These are phyloP conservation scores for Crotalus viridis DNA, from an alignment of 2,113 vertebrate species.

Conservation along the genomic window DNA sequence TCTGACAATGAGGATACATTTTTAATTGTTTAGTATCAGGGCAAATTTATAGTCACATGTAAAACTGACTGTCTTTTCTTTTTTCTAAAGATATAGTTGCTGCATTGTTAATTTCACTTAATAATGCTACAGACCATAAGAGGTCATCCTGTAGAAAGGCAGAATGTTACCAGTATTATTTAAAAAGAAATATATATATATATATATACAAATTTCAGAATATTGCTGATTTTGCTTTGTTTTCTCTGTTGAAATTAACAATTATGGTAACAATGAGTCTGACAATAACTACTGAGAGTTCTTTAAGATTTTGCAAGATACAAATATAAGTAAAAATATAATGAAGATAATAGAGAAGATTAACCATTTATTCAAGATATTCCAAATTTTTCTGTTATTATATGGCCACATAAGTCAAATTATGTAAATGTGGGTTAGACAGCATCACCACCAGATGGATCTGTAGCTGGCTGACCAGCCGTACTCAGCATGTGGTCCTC, in stretches of 20 bases:
- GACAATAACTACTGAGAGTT: background rate
- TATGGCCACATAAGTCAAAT: background rate
- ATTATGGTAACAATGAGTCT: background rate
- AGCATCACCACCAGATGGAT: too few species aligned
- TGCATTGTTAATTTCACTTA: background rate
- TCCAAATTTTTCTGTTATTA: background rate
- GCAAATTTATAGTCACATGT: conserved; percentile 46
- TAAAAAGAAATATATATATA: background rate
- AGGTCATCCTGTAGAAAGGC: background rate
- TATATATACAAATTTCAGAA: background rate
- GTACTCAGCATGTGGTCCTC: too few species aligned
- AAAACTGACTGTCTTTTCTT: conserved; percentile 25
- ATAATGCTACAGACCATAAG: background rate
- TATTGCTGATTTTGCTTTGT: background rate
- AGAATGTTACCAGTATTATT: background rate
- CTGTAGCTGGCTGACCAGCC: too few species aligned
- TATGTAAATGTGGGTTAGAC: background rate
- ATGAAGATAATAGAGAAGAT: background rate
- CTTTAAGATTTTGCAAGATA: background rate
- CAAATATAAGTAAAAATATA: background rate
- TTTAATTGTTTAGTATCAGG: conserved; percentile 49
- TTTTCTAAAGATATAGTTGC: conserved; percentile 31
- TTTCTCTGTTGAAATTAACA: background rate
- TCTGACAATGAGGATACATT: conserved; percentile 39
- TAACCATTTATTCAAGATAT: background rate